Evolutionary conservation across 2,888 invertebrate species (phyloP), one percentile per base, ranked within the genome.

Genomic region (Itoplectis maculator): DNA sequence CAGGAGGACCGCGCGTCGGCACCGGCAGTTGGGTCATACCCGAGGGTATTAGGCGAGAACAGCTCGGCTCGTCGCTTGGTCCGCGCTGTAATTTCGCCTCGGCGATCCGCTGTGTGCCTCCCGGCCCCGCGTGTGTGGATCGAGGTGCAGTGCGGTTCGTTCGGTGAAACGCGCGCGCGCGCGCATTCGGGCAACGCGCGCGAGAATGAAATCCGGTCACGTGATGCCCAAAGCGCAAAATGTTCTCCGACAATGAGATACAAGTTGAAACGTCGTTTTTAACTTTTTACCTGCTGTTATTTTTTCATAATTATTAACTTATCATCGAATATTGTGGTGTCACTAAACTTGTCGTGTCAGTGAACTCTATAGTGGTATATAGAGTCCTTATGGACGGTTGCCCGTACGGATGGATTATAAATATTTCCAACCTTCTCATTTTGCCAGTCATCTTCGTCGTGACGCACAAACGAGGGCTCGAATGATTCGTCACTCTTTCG

Each of bases 41-140:
- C 80, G 76, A 79, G 82, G 80, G 76, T 83, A 83, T 84, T 83
- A 83, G 84, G 82, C 84, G 80, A 84, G 82, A 78, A 82, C 82
- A 78, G 79, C 74, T 83, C 73, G n/a, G 79, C 81, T 65, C 79
- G 63, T 37, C 61, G 42, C 49, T 65, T 54, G 76, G 72, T 75
- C 61, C 49, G 56, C 79, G 54, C 81, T 78, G 75, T 83, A 81
- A 79, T 79, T 79, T 81, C 63, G 56, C 81, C 81, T 66, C 73
- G 77, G 77, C 74, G 69, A 79, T 73, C 61, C 29, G 45, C 20
- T 65, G 45, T 65, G 65, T 45, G 65, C 42, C 23, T 42, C 40
- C 40, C 40, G 63, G 40, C 40, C n/a, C n/a, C 18, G 63, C 45
- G 42, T 20, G 56, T 70, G 59, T 72, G 70, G 59, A 59, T 42